Conservation (phyloP, 1,140 invertebrate species). For the Stegodyphus mimosarum region DNA sequence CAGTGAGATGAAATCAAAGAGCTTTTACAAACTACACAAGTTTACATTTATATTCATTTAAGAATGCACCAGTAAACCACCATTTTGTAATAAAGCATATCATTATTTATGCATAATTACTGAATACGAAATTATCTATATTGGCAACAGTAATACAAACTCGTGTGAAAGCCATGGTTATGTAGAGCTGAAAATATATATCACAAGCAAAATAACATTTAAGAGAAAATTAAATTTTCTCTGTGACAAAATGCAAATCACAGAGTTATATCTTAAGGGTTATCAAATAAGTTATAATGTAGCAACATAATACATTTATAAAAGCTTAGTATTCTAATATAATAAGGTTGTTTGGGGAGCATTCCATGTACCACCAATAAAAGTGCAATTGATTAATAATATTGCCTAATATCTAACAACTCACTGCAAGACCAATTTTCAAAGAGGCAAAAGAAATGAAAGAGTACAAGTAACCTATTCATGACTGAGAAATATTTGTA, state of each 20-base stretch:
- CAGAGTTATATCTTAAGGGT: slow-evolving; percentile 11
- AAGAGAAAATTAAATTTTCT: slow-evolving; percentile 14
- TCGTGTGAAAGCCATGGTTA: background rate
- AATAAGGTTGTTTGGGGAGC: slow-evolving; percentile 29
- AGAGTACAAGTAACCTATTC: too few species aligned
- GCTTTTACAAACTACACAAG: too few species aligned
- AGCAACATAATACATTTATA: slow-evolving; percentile 51
- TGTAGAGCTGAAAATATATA: background rate
- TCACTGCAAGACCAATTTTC: slow-evolving; percentile 33
- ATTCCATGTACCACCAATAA: slow-evolving; percentile 53
- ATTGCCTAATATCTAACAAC: slow-evolving; percentile 46
- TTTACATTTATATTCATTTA: background rate
- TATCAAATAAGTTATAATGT: slow-evolving; percentile 27
- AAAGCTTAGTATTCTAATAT: slow-evolving; percentile 30
- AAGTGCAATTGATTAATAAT: slow-evolving; percentile 46
- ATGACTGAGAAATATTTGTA: too few species aligned
- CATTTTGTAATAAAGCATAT: background rate
- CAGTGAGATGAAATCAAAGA: too few species aligned
- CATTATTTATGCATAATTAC: background rate
- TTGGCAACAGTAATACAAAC: too few species aligned
- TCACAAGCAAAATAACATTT: slow-evolving; percentile 37
- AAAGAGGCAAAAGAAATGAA: too few species aligned
- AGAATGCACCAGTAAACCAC: background rate
- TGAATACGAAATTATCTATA: background rate
- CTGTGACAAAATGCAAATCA: slow-evolving; percentile 20